Base-by-base conservation (phyloP, 2,888 invertebrate species). In the Halocaridina rubra region DNA sequence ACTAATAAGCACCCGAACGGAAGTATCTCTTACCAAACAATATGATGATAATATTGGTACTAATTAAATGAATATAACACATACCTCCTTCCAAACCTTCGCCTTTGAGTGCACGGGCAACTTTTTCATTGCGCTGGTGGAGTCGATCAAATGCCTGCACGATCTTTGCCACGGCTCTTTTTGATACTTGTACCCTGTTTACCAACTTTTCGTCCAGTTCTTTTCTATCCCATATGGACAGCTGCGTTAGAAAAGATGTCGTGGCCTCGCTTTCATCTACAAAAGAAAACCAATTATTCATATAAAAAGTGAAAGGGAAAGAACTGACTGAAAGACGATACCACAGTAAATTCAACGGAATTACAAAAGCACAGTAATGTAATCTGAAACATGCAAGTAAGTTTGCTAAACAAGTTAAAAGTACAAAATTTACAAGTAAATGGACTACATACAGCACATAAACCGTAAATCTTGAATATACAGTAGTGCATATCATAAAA, bases 191-290 rank as follows among this genome's bases (percentile, higher is more conserved):
- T 5, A 98, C 98, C 32, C 98, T 92, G 92, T 98, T 97, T 0
- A 97, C 97, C 53, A 99, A 92, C 91, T 98, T 97, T 89, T 98
- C 98, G 90, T 99, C 98, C 80, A 99, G 92, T 90, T 99, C 98
- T 90, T 98, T 97, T 90, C 98, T 97, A 91, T 99, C 98, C 98
- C 98, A 98, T 0, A 98, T 98, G 0, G 98, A 98, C 59, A 99
- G 91, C 90, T 98, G 96, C 92, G 97, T 96, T 67, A 99, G 93
- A 91, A 99, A 99, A 5, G 97, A 97, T 8, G 97, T 98, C 8
- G 98, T 98, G 0, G 97, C 97, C 92, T 97, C 97, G 91, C 96
- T 97, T 91, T 98, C 98, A 93, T 98, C 96, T 96, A 90, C 10
- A 78, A 33, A 10, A 10, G 46, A 29, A 27, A 24, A 67, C n/a